Evolutionary conservation across 1,140 invertebrate species (phyloP).

Genomic region (Bombus sibiricus): DNA sequence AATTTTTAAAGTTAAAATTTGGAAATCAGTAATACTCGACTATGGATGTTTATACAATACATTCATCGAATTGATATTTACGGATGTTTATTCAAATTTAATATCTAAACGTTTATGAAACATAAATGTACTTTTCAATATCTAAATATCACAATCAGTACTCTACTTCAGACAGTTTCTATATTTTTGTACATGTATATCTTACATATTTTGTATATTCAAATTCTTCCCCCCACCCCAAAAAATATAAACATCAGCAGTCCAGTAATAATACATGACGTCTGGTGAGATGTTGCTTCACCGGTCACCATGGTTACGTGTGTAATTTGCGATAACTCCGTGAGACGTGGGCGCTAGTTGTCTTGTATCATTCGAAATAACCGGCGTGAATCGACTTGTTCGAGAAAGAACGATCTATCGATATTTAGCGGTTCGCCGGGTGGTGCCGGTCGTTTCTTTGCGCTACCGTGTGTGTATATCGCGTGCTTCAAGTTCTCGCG

Average conservation of each 20-base stretch:
- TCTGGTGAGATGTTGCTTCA: too few species aligned
- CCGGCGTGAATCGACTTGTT: slow-evolving; percentile 3
- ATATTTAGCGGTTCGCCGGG: slow-evolving; percentile 13
- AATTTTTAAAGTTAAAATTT: neutral
- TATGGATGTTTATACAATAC: neutral
- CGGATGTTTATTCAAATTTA: neutral
- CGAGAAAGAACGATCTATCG: slow-evolving; percentile 8
- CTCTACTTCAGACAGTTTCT: too few species aligned
- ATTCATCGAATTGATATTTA: neutral
- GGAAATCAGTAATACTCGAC: neutral
- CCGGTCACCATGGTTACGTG: neutral
- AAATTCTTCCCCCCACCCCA: neutral
- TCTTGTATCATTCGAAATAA: slow-evolving; percentile 70
- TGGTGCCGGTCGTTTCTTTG: neutral
- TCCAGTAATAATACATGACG: neutral
- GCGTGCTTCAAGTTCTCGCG: slow-evolving; percentile 1
- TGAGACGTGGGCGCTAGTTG: slow-evolving; percentile 76
- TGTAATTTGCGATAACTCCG: slow-evolving; percentile 46
- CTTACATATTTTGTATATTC: neutral
- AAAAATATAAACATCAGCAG: neutral
- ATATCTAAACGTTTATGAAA: neutral
- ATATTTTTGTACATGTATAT: neutral
- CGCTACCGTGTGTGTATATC: neutral
- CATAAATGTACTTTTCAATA: too few species aligned
- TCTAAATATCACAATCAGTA: too few species aligned